Evolutionary conservation across 35 echinoderm and acorn worm genomes (phyloP), one percentile per base, ranked within the genome.

Genomic region (Lytechinus pictus): DNA sequence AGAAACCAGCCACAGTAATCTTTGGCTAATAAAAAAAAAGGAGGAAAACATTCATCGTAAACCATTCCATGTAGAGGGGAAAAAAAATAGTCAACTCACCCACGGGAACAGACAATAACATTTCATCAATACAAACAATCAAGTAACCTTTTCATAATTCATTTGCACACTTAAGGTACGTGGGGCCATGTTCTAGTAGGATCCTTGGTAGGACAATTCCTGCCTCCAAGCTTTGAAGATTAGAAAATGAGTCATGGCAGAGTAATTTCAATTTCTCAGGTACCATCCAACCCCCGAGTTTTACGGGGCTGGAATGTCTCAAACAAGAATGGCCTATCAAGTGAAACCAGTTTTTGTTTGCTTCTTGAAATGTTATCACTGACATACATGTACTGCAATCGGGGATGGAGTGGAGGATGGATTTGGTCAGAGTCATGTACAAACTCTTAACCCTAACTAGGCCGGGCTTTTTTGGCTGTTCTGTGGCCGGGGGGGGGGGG

Each of bases 11-110:
- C 52, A 93, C 92, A 55, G 10, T 93, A 5, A 27, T 93, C 92
- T 93, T 93, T 93, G 92, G 92, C 92, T 93, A 55, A 44, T 44
- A 44, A 93, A 54, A 55, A 55, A 33, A 54, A 53, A n/a, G n/a
- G 28, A 93, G 55, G 52, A 93, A 93, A 93, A 93, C 54, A 93
- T 55, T 53, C 13, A 55, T 57, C 66, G n/a, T 79, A 9, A 58
- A 79, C 66, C 5, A 79, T 79, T 79, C 66, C 66, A 79, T 79
- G n/a, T 79, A 79, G n/a, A 79, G 16, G n/a, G n/a, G 21, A 79
- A 79, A 21, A 79, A 79, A 79, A 79, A 79, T 24, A 24, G 66
- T 79, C 66, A 24, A 79, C 66, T 79, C 66, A 79, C 21, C 66
- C 66, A 79, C 21, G 66, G 66, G 21, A 79, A 79, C 8, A 21